Evolutionary conservation across 2,888 invertebrate species (phyloP), one percentile per base, ranked within the genome.

Genomic region (Temnothorax unifasciatus): DNA sequence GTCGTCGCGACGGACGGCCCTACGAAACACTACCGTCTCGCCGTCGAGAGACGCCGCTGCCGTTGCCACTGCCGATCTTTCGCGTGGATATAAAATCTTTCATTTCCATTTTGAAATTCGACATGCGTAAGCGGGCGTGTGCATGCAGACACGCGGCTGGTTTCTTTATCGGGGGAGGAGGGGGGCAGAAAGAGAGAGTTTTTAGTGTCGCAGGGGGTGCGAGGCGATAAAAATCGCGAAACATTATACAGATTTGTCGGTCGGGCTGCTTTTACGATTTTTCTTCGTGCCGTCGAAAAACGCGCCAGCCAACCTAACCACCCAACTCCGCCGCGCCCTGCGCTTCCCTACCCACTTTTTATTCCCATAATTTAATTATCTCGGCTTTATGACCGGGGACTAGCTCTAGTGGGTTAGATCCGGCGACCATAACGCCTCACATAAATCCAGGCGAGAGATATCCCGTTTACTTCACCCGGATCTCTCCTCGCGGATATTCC

Each of bases 191-290:
- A 44, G 52, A 64, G 47, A 47, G 85, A 86, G 83, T 87, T 90
- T 90, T 90, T 90, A 90, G 89, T 89, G 82, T 84, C 83, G 81
- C 50, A 47, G 68, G 68, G 79, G 76, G 84, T 76, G 86, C 79
- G 68, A 89, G 90, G 91, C 93, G 93, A 94, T 94, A 94, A 94
- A 94, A 93, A 94, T 94, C 94, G 94, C 93, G 91, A 92, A 92
- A 94, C 94, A 94, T 94, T 94, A 94, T 94, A 93, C 94, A 94
- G 94, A 94, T 94, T 94, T 94, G 94, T 94, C 94, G 93, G 93
- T 92, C 93, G 93, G 92, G 91, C 93, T 94, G 93, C 86, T 94
- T 94, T 94, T 94, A 94, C 93, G 94, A 93, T 94, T 93, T 94
- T 94, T 92, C 93, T 92, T 89, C 92, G 87, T 90, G 91, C 88